Conservation (phyloP, 1,140 invertebrate genomes). For the Schmidtea mediterranea region DNA sequence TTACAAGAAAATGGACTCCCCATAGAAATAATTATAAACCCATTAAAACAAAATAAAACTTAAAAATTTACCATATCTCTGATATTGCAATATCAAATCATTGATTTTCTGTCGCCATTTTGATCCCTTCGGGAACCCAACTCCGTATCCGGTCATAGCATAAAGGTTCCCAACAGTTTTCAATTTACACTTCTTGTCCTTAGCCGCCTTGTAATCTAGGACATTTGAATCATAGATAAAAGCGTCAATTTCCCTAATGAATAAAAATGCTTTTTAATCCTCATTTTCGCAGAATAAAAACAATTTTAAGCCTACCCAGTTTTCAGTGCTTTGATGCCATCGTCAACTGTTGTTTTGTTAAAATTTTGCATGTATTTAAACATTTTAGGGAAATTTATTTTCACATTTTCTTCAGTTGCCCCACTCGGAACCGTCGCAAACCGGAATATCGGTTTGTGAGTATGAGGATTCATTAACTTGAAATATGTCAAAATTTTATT, state of each 20-base stretch:
- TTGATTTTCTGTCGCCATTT: constrained; percentile 83
- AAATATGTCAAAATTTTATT: too few relatives aligned
- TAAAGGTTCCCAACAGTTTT: constrained; percentile 82
- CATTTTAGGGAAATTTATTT: constrained; percentile 48
- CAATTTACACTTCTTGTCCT: constrained; percentile 77
- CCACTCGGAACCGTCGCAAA: constrained; percentile 82
- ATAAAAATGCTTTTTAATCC: too few relatives aligned
- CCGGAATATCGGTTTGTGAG: constrained; percentile 48
- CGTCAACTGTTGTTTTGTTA: constrained; percentile 51
- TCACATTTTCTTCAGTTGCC: constrained; percentile 70
- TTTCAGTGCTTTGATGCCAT: constrained; percentile 60
- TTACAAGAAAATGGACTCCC: too few relatives aligned
- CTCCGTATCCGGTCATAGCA: constrained; percentile 58
- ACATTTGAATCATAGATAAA: constrained; percentile 97
- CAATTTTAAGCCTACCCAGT: constrained; percentile 35
- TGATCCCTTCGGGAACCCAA: constrained; percentile 79
- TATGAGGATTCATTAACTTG: background rate
- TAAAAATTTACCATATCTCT: constrained; percentile 71
- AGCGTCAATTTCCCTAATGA: constrained; percentile 58
- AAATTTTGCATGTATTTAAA: constrained; percentile 61
- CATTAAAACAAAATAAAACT: too few relatives aligned
- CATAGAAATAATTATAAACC: too few relatives aligned
- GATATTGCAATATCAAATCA: constrained; percentile 64
- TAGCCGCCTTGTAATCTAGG: constrained; percentile 74
- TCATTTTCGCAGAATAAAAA: constrained; percentile 1